Base-by-base conservation (phyloP, 2,888 invertebrate species). In the Agrilus cyanescens region DNA sequence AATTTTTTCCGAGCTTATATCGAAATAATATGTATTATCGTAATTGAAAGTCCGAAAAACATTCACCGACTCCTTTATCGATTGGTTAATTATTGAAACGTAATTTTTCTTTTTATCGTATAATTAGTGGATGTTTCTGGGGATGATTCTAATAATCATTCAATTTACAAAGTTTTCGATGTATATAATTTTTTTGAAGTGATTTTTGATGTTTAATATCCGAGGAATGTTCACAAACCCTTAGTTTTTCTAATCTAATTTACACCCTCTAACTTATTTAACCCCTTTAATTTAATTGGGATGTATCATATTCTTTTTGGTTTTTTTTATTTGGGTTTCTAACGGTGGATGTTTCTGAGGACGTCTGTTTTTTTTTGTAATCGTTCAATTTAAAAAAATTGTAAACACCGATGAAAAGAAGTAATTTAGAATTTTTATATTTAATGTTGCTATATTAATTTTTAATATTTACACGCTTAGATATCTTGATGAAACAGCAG, bases 371-470 rank as follows among this genome's bases (percentile, higher is more conserved):
- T 41, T 32, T 31, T 41, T 15, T 32, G 36, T 32, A 40, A 40
- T 38, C 16, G 15, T 33, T 40, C 38, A 32, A 16, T 32, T 38
- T 38, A 13, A 12, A 32, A 14, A 32, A 14, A 6, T 5, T 2
- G 8, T 32, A 13, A 32, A 32, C 4, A 32, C 32, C 13, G 13
- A 32, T 32, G 13, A 14, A 13, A 14, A 14, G 12, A 38, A 38
- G 37, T 46, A 38, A 44, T 46, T 16, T 40, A 38, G 38, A 38
- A 36, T 38, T 41, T 40, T 32, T 43, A 29, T 31, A 12, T 46
- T 46, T 44, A 39, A 41, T 35, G 25, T 43, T 46, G 46, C 44
- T 44, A 10, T 46, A 46, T 44, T 46, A 41, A 46, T 43, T 46
- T 46, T 35, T 43, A 42, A 46, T 37, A 37, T 46, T 44, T 44